A percentile compares a stretch with the other conserved stretches of the same genome.
phyloP scores from a whole-genome alignment of 2,113 vertebrate species.

The Melozone crissalis region DNA sequence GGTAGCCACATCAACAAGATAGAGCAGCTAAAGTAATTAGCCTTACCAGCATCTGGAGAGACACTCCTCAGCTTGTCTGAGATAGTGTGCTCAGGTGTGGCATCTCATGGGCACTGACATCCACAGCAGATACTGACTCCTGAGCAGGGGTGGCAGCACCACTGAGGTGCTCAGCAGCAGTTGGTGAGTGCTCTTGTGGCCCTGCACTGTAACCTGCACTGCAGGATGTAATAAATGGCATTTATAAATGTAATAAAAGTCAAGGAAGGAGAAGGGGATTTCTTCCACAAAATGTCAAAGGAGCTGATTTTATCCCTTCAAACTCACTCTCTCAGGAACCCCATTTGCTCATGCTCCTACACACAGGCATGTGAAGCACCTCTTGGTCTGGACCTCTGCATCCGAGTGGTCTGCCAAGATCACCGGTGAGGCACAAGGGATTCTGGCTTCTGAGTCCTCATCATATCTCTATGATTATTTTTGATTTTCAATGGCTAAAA shows the following conservation, averaged over 20 bases:
- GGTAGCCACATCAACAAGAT: background rate
- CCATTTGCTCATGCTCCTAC: background rate
- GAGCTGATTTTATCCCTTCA: background rate
- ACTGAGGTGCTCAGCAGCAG: background rate
- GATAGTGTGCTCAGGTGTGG: background rate
- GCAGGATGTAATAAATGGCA: background rate
- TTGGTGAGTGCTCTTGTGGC: background rate
- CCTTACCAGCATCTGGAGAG: background rate
- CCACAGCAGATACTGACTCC: background rate
- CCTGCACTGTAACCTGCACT: background rate
- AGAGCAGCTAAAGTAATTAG: conserved; percentile 4
- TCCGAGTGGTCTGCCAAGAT: background rate
- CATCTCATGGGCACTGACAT: background rate
- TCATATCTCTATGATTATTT: background rate
- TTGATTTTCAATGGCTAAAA: background rate
- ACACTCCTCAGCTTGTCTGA: background rate
- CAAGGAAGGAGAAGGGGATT: background rate
- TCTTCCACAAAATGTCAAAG: background rate
- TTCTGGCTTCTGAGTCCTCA: background rate
- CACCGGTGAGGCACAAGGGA: background rate
- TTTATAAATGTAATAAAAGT: background rate
- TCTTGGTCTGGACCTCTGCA: background rate
- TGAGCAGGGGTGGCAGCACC: background rate
- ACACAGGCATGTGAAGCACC: background rate
- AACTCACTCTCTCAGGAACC: background rate